Conservation (phyloP, 2,888 invertebrate genomes). For the Strigamia transsilvanica region DNA sequence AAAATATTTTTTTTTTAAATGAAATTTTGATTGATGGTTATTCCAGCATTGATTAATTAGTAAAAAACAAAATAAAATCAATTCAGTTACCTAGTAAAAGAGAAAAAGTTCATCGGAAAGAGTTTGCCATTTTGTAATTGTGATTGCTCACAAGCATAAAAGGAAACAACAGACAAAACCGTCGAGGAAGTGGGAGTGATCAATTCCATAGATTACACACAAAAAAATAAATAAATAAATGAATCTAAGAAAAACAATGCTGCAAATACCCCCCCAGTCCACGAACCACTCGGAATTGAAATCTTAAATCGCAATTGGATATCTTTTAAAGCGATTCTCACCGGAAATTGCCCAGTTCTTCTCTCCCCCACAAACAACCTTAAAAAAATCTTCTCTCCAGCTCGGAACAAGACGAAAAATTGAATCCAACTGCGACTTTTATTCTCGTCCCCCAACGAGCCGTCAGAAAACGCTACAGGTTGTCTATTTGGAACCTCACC, state of each 20-base stretch:
- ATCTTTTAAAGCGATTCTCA: background rate
- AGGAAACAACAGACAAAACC: conserved; percentile 43
- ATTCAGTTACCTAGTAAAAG: background rate
- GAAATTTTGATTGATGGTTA: background rate
- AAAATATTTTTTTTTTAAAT: background rate
- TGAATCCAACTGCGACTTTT: background rate
- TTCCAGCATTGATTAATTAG: background rate
- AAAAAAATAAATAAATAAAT: background rate
- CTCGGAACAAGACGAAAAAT: conserved; percentile 11
- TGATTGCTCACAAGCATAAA: background rate
- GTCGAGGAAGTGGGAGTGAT: conserved; percentile 45
- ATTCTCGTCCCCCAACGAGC: background rate
- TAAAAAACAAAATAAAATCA: too few species aligned
- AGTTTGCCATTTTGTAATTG: conserved; percentile 7
- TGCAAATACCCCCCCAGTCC: background rate
- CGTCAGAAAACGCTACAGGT: conserved; percentile 11
- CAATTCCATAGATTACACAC: conserved; percentile 22
- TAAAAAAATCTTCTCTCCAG: background rate
- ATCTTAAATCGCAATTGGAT: background rate
- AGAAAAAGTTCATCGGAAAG: background rate
- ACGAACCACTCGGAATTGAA: background rate
- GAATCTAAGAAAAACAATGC: background rate
- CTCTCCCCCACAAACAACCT: background rate
- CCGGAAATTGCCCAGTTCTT: conserved; percentile 5
- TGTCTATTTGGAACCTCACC: conserved; percentile 37